Base-by-base conservation (phyloP, 2,113 vertebrate species). In the Leptobrachium leishanense region DNA sequence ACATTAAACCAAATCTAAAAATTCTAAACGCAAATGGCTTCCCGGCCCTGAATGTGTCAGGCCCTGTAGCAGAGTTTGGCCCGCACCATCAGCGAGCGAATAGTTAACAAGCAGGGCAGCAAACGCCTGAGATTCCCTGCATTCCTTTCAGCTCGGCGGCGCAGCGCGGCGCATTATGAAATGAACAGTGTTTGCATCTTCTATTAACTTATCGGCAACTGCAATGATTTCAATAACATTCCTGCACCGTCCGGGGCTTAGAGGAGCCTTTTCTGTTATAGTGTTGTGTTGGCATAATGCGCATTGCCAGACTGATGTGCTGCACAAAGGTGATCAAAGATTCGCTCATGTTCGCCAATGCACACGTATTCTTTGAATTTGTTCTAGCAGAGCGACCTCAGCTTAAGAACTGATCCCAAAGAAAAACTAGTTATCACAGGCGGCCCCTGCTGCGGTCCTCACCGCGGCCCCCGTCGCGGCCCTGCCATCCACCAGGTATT, bases 171-270 rank as follows among this genome's bases (percentile, higher is more conserved):
- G 91, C 91, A 88, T 94, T 94, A 91, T 93, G 92, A 96, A 97
- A 96, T 96, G 94, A 96, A 98, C 96, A 98, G 95, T 98, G 96
- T 96, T 97, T 94, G 94, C 95, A 94, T 96, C 90, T 91, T 91
- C 93, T 90, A 94, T 95, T 95, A 94, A 95, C 90, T 91, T 87
- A 91, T 89, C 86, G 93, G 92, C 91, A 96, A 94, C 95, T 90
- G 91, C 94, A 91, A 88, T 92, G 94, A 93, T 89, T 76, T 93
- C 90, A 95, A 96, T 96, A 96, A 95, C 96, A 97, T 95, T 95
- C 93, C 92, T 89, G 87, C 89, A 86, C 90, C 92, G 89, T 94
- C 95, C 93, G 94, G 95, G 94, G 95, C 91, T 91, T 94, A 94
- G 92, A 93, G 92, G 87, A 91, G 91, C 90, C 86, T 90, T 88